Evolutionary conservation across 1,140 invertebrate species (phyloP), one percentile per base, ranked within the genome.

Genomic region (Ceratoteleas bidentatus): DNA sequence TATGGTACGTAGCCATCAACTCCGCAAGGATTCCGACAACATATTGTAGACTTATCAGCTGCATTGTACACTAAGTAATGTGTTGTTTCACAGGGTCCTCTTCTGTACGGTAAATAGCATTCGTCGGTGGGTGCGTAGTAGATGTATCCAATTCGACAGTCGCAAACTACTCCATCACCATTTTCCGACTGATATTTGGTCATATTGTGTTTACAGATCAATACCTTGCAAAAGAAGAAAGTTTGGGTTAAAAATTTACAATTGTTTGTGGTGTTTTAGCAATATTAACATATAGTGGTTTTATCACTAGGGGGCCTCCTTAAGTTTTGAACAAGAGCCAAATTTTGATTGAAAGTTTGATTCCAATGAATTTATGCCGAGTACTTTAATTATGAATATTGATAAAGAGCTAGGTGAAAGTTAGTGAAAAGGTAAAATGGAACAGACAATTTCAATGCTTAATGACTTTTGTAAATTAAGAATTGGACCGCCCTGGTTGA

Each of bases 101-200:
- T 92, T 24, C 88, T 87, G 73, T 92, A 95, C 0, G 93, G 93
- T 45, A 92, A 90, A 89, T 93, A 92, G 75, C 95, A 96, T 0
- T 83, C 88, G 69, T 95, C 90, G 3, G 91, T 92, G 33, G 88
- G 81, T 10, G 94, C 93, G 79, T 94, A 92, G 82, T 94, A 95
- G 0, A 95, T 49, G 73, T 92, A 93, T 61, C 91, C 93, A 75
- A 93, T 92, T 52, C 88, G 91, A 85, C 95, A 95, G 75, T 95
- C 95, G 73, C 95, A 95, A 34, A 94, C 92, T 93, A 94, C 94
- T 77, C 93, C 49, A 92, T 92, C 64, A 88, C 88, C 61, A 93
- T 85, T 72, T 78, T 93, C 92, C 0, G 94, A 93, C 0, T 94
- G 93, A 86, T 95, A 95, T 2, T 92, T 91, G 8, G 94, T 82